These are phyloP conservation scores for Drosophila kanapiae DNA, from an alignment of 1,140 invertebrate genomes.

Conservation along the genomic window DNA sequence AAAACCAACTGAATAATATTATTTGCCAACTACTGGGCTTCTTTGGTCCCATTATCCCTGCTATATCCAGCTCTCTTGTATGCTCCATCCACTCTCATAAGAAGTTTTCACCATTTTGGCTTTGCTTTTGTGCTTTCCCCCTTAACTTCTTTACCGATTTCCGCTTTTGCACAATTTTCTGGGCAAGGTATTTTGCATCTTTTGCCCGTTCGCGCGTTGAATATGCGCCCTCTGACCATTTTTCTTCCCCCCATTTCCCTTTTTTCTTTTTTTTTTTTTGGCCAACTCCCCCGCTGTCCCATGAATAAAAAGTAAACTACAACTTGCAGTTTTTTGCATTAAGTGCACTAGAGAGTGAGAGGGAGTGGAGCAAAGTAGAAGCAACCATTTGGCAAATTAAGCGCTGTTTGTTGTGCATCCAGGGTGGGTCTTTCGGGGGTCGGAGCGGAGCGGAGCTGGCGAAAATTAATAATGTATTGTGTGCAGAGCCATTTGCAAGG, in stretches of 20 bases:
- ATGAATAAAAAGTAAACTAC: conserved; percentile 63
- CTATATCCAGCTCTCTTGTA: neutral
- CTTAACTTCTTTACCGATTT: conserved; percentile 46
- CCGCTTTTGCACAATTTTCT: conserved; percentile 58
- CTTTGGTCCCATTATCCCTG: conserved; percentile 3
- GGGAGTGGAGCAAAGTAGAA: conserved; percentile 29
- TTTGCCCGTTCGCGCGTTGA: conserved; percentile 67
- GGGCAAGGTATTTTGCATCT: conserved; percentile 79
- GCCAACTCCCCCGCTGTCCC: conserved; percentile 11
- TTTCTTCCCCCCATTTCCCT: conserved; percentile 3
- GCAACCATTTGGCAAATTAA: conserved; percentile 79
- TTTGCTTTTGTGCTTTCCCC: conserved; percentile 61
- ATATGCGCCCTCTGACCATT: conserved; percentile 52
- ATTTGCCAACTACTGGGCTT: neutral
- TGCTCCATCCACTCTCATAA: neutral
- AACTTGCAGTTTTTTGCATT: conserved; percentile 52
- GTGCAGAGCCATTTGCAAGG: conserved; percentile 72
- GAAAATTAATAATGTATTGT: conserved; percentile 82
- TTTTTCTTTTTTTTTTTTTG: neutral
- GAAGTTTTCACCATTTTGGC: conserved; percentile 47
- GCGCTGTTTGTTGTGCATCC: conserved; percentile 76
- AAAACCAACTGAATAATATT: too few species aligned
- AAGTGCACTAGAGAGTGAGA: conserved; percentile 14
- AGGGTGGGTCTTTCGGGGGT: too few species aligned
- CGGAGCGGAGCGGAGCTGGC: neutral